Percentiles rank a stretch among this genome's conserved stretches.
Evolutionary conservation across 1,140 invertebrate species (phyloP).

Genomic region (Hypsibius dujardini): DNA sequence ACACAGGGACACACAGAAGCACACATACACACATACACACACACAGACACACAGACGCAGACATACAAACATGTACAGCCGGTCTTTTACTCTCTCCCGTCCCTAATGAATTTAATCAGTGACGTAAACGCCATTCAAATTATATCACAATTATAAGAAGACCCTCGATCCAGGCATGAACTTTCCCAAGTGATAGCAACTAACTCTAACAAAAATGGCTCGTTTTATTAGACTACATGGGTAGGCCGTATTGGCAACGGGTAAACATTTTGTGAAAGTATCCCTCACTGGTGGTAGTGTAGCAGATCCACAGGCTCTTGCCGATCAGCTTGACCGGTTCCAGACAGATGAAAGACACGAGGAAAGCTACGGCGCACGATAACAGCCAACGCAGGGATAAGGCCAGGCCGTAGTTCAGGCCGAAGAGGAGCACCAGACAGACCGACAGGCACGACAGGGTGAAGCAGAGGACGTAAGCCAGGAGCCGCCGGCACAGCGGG

Average conservation of each 20-base stretch:
- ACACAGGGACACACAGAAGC: no score
- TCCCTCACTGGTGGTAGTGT: neutral
- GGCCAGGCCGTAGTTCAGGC: neutral
- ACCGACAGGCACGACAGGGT: neutral
- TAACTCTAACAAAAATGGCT: neutral
- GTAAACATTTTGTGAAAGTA: slow-evolving; percentile 9
- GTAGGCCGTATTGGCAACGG: neutral
- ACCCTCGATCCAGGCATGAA: no score
- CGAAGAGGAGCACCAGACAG: slow-evolving; percentile 5
- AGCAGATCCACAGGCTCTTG: slow-evolving; percentile 6
- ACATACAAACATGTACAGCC: no score
- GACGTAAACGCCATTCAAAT: neutral
- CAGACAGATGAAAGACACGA: neutral
- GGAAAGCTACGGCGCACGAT: neutral
- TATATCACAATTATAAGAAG: neutral
- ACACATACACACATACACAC: no score
- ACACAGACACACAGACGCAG: no score
- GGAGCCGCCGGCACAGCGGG: neutral
- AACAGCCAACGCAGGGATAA: slow-evolving; percentile 6
- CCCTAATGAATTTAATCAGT: neutral
- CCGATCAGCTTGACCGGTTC: slow-evolving; percentile 8
- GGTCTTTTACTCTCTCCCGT: no score
- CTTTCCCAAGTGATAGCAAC: no score
- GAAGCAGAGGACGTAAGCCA: slow-evolving; percentile 13
- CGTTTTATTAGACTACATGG: neutral